Conservation (phyloP, 2,888 invertebrate genomes). For the Hypena proboscidalis region DNA sequence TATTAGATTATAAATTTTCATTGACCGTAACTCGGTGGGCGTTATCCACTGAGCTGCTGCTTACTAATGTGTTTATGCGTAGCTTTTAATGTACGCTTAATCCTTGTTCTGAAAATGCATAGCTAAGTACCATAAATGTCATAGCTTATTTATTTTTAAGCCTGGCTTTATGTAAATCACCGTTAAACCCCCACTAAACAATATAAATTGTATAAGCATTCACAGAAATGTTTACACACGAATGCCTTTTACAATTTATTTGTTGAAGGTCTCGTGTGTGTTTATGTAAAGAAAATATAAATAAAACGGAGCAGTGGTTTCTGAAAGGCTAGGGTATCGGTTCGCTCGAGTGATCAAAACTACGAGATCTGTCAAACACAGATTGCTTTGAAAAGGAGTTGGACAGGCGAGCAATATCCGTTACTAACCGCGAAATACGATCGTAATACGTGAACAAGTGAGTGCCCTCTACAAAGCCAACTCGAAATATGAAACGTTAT, state of each 20-base stretch:
- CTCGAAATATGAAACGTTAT: slow-evolving; percentile 22
- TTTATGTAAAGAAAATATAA: slow-evolving; percentile 44
- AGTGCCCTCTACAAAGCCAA: slow-evolving; percentile 24
- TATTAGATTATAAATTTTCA: slow-evolving; percentile 23
- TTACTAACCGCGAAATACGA: slow-evolving; percentile 52
- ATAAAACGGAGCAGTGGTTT: slow-evolving; percentile 47
- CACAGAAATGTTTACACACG: slow-evolving; percentile 14
- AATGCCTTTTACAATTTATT: slow-evolving; percentile 22
- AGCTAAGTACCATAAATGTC: neutral
- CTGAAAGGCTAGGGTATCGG: slow-evolving; percentile 51
- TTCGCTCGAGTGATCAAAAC: slow-evolving; percentile 68
- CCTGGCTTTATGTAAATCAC: neutral
- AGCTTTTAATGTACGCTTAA: slow-evolving; percentile 8
- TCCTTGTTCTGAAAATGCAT: neutral
- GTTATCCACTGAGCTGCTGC: slow-evolving; percentile 2
- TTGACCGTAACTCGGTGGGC: slow-evolving; percentile 1
- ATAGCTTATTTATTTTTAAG: slow-evolving; percentile 2
- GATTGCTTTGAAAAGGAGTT: slow-evolving; percentile 65
- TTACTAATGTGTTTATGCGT: slow-evolving; percentile 6
- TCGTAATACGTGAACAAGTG: slow-evolving; percentile 41
- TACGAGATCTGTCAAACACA: slow-evolving; percentile 70
- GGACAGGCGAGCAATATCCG: slow-evolving; percentile 61
- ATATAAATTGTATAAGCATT: slow-evolving; percentile 1
- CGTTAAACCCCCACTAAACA: neutral
- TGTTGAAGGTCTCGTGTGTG: slow-evolving; percentile 17